These are phyloP conservation scores for Potorous gilbertii DNA, from an alignment of 2,797 vertebrate genomes.

Conservation along the genomic window DNA sequence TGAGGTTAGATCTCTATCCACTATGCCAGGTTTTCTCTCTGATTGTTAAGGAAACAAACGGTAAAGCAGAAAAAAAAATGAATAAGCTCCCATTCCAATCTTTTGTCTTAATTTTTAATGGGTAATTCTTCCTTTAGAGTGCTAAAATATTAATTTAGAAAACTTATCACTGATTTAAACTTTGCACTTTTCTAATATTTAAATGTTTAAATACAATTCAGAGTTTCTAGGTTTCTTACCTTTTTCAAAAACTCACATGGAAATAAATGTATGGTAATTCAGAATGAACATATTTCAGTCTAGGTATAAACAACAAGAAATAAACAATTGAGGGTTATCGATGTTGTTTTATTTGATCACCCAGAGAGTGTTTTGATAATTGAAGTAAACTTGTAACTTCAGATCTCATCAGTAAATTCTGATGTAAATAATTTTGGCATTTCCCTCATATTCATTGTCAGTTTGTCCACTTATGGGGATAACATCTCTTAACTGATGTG, in stretches of 20 bases:
- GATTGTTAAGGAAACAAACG: background rate
- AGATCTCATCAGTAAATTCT: too few relatives aligned
- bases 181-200: background rate
- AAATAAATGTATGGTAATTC: background rate
- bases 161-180: background rate
- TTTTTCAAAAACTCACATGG: background rate
- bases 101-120: background rate
- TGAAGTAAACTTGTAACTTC: too few relatives aligned
- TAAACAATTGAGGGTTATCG: background rate
- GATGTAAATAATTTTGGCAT: too few relatives aligned
- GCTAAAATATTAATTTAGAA: background rate
- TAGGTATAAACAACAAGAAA: background rate
- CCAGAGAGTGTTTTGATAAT: too few relatives aligned
- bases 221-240: background rate
- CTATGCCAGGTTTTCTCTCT: background rate
- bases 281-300: background rate
- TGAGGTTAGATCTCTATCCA: background rate
- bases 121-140: background rate
- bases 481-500: too few relatives aligned
- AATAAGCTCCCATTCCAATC: background rate
- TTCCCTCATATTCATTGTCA: too few relatives aligned
- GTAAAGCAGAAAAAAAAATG: too few relatives aligned
- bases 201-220: background rate
- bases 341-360: too few relatives aligned
- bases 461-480: too few relatives aligned